Base-by-base conservation (phyloP, 2,888 invertebrate genomes). In the Archips xylosteana region DNA sequence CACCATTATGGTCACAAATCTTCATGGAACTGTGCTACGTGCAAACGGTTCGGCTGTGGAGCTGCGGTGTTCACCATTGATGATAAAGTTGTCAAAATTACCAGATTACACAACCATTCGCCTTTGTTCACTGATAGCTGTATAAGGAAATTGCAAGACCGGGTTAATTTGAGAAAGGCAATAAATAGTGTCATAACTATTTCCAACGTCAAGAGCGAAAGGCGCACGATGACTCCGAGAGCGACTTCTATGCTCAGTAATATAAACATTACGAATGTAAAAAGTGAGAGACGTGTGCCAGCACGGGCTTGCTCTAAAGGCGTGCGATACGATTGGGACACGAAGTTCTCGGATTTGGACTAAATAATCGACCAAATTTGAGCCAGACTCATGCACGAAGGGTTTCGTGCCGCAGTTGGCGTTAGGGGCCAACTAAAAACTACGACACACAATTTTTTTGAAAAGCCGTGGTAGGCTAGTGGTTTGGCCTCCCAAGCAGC, bases 51-150 rank as follows among this genome's bases (percentile, higher is more conserved):
- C 45, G 70, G 75, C 13, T 78, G 49, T 4, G 77, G 60, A 70
- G 77, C 76, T 13, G 39, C 59, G 36, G 66, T 78, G 36, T 62
- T 69, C 54, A 78, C 77, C 10, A 34, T 73, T n/a, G 71, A 75
- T 6, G 74, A 75, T 36, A 60, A 45, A 49, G 15, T 80, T 12
- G 39, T 76, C 32, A 71, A 67, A 34, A 39, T 59, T 8, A 45
- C n/a, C 9, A 73, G 67, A 4, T 36, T 61, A 9, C 76, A 76
- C 42, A 61, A 42, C 23, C 71, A 76, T 36, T 6, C 10, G 23
- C 23, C 34, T 12, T 39, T 36, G 12, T 36, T 65, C 34, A 9
- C 12, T 4, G 12, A 36, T 13, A 36, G 8, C 54, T 10, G 6
- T 45, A 10, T 36, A 12, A 12, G 10, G 5, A 10, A 4, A 45